phyloP scores from a whole-genome alignment of 2,797 vertebrate species.

The Brachyrhaphis roseni region DNA sequence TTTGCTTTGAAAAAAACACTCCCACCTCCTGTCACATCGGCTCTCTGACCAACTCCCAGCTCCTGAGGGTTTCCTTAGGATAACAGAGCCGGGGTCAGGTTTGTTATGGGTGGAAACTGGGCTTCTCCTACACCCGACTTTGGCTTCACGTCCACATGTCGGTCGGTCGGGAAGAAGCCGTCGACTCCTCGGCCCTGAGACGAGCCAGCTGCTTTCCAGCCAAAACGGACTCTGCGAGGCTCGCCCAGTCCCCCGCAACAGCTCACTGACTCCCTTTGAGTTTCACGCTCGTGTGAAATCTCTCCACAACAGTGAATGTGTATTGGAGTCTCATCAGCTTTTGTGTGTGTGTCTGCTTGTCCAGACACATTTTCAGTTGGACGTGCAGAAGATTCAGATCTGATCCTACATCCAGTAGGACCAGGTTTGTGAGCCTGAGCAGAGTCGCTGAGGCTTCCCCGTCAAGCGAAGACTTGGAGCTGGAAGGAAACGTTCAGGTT shows the following conservation, averaged over 20 bases:
- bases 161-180: constrained; percentile 55
- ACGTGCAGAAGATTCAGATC: constrained; percentile 19
- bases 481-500: constrained; percentile 24
- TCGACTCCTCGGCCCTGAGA: constrained; percentile 30
- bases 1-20: constrained; percentile 43
- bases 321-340: constrained; percentile 35
- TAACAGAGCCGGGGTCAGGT: constrained; percentile 53
- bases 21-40: constrained; percentile 43
- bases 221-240: constrained; percentile 31
- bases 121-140: constrained; percentile 48
- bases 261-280: constrained; percentile 41
- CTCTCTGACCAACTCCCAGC: constrained; percentile 40
- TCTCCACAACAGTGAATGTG: constrained; percentile 47
- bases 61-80: constrained; percentile 65
- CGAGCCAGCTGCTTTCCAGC: constrained; percentile 58
- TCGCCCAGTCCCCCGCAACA: constrained; percentile 36
- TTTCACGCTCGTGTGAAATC: constrained; percentile 62
- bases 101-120: constrained; percentile 65
- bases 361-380: background rate
- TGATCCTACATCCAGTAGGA: constrained; percentile 14
- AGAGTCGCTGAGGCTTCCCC: constrained; percentile 31
- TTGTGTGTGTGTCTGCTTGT: constrained; percentile 19
- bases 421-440: constrained; percentile 20
- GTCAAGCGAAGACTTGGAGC: constrained; percentile 28
- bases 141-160: constrained; percentile 61